phyloP scores from a whole-genome alignment of 2,797 vertebrate genomes.

The Molossus molossus region DNA sequence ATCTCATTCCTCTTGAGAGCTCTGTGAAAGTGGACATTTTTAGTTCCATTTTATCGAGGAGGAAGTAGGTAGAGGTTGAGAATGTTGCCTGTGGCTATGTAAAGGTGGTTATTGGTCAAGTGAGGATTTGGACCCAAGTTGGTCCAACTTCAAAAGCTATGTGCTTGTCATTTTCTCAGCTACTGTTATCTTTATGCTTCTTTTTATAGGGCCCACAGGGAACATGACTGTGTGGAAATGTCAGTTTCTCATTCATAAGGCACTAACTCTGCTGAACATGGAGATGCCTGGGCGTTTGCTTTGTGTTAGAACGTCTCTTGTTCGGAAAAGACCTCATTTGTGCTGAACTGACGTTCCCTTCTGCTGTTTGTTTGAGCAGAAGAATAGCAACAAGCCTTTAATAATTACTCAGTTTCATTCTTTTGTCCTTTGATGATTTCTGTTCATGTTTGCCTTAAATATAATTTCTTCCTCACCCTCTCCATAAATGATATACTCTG shows the following conservation, averaged over 20 bases:
- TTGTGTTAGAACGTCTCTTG: not conserved
- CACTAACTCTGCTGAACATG: not conserved
- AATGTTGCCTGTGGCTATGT: not conserved
- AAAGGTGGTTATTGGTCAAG: not conserved
- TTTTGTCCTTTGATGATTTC: constrained; percentile 34
- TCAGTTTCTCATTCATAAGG: not conserved
- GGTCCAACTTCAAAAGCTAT: not conserved
- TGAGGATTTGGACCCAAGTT: not conserved
- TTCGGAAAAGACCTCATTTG: not conserved
- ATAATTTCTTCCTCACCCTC: not conserved
- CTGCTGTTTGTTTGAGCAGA: constrained; percentile 39
- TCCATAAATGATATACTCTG: not conserved
- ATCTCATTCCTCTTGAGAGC: not conserved
- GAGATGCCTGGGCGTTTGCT: not conserved
- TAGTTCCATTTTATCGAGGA: not conserved
- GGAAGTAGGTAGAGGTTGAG: not conserved
- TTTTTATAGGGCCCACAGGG: not conserved
- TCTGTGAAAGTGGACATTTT: not conserved
- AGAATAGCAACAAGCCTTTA: not conserved
- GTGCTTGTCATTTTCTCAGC: not conserved
- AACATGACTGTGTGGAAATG: not conserved
- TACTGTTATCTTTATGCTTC: not conserved
- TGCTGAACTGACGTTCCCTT: not conserved
- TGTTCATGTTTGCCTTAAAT: constrained; percentile 44
- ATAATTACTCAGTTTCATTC: constrained; percentile 16